Percentiles rank a stretch among this genome's conserved stretches.
Conservation (phyloP, 1,140 invertebrate genomes). For the Palaemon carinicauda region DNA sequence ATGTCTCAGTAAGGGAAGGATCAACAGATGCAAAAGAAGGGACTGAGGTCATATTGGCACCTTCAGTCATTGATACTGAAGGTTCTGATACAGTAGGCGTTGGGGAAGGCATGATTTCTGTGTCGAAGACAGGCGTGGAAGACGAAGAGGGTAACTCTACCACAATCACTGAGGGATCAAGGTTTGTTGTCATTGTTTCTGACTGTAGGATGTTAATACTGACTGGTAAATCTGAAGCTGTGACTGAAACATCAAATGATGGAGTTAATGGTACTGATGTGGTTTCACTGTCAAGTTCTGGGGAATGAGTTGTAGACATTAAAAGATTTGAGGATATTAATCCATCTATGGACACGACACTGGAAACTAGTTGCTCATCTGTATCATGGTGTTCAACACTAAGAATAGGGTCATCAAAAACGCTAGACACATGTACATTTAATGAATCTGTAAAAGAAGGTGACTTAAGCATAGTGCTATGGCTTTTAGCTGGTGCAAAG, state of each 20-base stretch:
- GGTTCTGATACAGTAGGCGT: background rate
- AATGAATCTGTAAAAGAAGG: conserved; percentile 8
- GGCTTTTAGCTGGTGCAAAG: conserved; percentile 13
- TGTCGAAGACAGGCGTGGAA: background rate
- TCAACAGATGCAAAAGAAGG: background rate
- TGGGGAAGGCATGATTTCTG: background rate
- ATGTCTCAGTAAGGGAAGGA: background rate
- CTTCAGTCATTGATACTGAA: background rate
- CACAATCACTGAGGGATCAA: conserved; percentile 18
- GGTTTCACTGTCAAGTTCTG: background rate
- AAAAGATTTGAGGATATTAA: too few relatives aligned
- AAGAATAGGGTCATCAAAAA: background rate
- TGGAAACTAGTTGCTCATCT: too few relatives aligned
- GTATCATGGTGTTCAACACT: too few relatives aligned
- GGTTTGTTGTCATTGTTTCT: background rate
- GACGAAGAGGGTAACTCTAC: background rate
- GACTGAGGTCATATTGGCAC: background rate
- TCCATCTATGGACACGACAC: too few relatives aligned
- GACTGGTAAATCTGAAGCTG: background rate
- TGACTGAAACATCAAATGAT: background rate
- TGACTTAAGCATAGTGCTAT: background rate
- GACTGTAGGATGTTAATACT: background rate
- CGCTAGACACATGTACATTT: conserved; percentile 17
- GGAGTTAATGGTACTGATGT: background rate
- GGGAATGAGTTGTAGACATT: background rate